Base-by-base conservation (phyloP, 2,888 invertebrate species). In the Allophyes oxyacanthae region DNA sequence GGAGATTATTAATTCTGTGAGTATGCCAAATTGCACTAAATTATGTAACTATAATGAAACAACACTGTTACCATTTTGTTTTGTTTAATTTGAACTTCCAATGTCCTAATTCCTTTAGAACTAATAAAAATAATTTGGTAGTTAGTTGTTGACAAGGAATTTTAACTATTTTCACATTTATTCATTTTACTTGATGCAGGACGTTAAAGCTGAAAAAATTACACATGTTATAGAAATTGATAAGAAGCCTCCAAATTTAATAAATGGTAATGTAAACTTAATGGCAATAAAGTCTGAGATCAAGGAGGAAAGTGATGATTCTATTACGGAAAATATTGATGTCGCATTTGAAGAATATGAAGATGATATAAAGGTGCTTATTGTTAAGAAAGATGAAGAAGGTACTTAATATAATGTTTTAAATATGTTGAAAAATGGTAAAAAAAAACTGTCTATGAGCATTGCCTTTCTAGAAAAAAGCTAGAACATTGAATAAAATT, bases 281-380 rank as follows among this genome's bases (percentile, higher is more conserved):
- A 11, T 51, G 30, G 32, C 13, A 14, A 42, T 72, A 14, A 77
- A 78, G 44, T 11, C 34, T n/a, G 79, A 78, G 56, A 54, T 77
- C 8, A 71, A 73, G 4, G 26, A 38, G 14, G 66, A 75, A 49
- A 45, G 26, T 1, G 46, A 57, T 44, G 62, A 56, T 20, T 13
- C 13, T 7, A 20, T 7, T 8, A 8, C 46, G 9, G 55, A 62
- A 10, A 14, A 41, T 13, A 53, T 49, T 54, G 53, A 61, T 41
- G 20, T 11, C 1, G 1, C 25, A n/a, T 63, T 41, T 54, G 55
- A 64, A 11, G 58, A 70, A 6, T 51, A 38, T 64, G 51, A 51
- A 6, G 42, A 25, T 6, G 50, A 59, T 30, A 15, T 36, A 8
- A 42, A 48, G 0, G 15, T 51, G 2, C 6, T 41, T 11, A 37